These are phyloP conservation scores for Stenolophus ochropezus DNA, from an alignment of 2,888 invertebrate genomes.

Conservation along the genomic window DNA sequence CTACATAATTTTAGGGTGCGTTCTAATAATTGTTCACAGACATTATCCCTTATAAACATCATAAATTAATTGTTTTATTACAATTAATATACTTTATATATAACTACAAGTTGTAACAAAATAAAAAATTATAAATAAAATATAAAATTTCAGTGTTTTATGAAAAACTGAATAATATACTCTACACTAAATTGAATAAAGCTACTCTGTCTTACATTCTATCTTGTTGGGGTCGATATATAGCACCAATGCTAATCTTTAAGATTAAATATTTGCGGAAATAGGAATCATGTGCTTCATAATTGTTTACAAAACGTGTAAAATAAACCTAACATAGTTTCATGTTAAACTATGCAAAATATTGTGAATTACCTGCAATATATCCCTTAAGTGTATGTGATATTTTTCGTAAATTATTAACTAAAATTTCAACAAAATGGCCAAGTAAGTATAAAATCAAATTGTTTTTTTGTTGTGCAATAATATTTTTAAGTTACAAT, in stretches of 20 bases:
- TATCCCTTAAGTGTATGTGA: slow-evolving; percentile 1
- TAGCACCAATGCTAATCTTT: slow-evolving; percentile 49
- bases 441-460: slow-evolving; percentile 51
- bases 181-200: background rate
- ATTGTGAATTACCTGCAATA: background rate
- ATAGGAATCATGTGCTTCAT: slow-evolving; percentile 42
- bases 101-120: background rate
- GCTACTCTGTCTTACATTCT: background rate
- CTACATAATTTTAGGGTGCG: background rate
- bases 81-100: background rate
- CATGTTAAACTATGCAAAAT: slow-evolving; percentile 12
- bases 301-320: slow-evolving; percentile 39
- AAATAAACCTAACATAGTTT: background rate
- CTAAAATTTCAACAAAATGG: slow-evolving; percentile 52
- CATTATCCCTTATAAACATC: background rate
- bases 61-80: background rate
- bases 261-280: slow-evolving; percentile 56
- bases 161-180: background rate
- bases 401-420: slow-evolving; percentile 26
- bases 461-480: background rate
- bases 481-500: background rate
- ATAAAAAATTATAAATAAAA: background rate
- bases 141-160: background rate
- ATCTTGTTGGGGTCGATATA: slow-evolving; percentile 50
- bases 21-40: background rate